Percentiles rank a stretch among this genome's conserved stretches.
phyloP scores from a whole-genome alignment of 2,888 invertebrate genomes.

The Tinea pellionella region DNA sequence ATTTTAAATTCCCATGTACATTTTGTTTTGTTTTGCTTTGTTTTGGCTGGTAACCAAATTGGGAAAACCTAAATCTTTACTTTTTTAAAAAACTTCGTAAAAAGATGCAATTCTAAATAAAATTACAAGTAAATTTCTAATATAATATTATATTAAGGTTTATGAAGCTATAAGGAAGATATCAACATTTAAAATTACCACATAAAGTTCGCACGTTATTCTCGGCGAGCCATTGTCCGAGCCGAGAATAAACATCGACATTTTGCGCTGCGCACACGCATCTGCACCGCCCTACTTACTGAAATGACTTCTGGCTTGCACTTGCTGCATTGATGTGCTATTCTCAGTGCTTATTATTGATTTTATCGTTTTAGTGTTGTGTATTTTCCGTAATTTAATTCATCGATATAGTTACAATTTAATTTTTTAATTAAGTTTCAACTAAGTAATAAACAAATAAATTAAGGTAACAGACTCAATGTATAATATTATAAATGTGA shows the following conservation, averaged over 20 bases:
- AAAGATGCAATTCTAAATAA: neutral
- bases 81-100: too few species aligned
- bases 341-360: neutral
- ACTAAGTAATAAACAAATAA: too few species aligned
- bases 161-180: conserved; percentile 5
- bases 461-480: too few species aligned
- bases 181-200: neutral
- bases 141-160: neutral
- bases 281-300: conserved; percentile 6
- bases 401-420: too few species aligned
- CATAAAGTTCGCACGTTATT: conserved; percentile 4
- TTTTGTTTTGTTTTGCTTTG: too few species aligned
- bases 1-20: too few species aligned
- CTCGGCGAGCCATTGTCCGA: conserved; percentile 6
- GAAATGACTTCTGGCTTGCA: conserved; percentile 8
- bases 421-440: too few species aligned
- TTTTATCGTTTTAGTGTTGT: neutral
- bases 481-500: too few species aligned
- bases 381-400: neutral
- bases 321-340: neutral
- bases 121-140: too few species aligned
- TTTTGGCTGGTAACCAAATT: too few species aligned
- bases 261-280: conserved; percentile 3
- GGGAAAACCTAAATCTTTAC: too few species aligned
- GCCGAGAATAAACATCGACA: conserved; percentile 1